Evolutionary conservation across 2,797 vertebrate species (phyloP).

Genomic region (Thripadectes ignobilis): DNA sequence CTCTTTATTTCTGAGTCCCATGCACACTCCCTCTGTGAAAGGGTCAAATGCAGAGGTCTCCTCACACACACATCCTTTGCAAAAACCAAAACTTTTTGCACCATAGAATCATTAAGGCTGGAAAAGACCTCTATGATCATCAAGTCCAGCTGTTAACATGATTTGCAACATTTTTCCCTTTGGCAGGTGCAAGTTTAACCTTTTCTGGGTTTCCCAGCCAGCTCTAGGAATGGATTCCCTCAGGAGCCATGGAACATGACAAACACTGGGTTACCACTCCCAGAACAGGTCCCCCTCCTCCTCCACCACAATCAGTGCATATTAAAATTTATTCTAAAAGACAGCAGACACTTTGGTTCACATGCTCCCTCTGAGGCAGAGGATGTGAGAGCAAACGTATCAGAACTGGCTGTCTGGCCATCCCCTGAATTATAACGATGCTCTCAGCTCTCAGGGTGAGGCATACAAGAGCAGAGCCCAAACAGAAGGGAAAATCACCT

Average conservation of each 20-base stretch:
- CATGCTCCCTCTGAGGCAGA: neutral
- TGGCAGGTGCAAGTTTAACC: neutral
- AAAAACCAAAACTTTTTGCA: neutral
- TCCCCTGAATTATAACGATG: neutral
- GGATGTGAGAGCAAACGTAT: rapidly evolving
- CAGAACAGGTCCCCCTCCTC: neutral
- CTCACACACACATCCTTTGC: neutral
- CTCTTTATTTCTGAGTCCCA: neutral
- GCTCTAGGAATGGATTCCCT: neutral
- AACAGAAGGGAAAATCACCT: conserved; percentile 18
- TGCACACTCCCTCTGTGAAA: neutral
- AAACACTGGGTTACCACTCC: neutral
- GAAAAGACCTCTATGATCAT: neutral
- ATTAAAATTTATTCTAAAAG: neutral
- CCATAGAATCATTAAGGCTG: neutral
- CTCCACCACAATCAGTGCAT: neutral
- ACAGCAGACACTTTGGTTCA: neutral
- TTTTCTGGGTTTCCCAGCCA: neutral
- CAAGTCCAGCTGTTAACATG: too few species aligned
- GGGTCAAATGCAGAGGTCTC: neutral
- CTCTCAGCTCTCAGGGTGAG: neutral
- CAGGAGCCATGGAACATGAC: neutral
- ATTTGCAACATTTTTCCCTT: neutral
- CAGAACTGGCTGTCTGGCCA: neutral
- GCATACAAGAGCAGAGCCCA: neutral